These are phyloP conservation scores for Rousettus leschenaultii DNA, from an alignment of 2,113 vertebrate species.

Conservation along the genomic window DNA sequence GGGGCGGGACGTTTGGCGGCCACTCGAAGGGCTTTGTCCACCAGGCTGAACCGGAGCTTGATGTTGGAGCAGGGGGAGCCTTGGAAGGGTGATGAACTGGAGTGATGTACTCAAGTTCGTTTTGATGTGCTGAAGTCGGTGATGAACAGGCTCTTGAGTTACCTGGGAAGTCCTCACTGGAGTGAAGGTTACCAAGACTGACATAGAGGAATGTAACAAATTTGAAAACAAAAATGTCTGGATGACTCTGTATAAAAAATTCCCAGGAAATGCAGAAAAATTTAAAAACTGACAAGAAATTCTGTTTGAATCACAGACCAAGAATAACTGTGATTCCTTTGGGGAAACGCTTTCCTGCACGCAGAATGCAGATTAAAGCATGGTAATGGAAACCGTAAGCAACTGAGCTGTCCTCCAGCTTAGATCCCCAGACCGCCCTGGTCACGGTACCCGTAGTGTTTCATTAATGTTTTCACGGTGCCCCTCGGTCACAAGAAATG, in stretches of 20 bases:
- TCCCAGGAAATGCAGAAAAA: not conserved
- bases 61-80: not conserved
- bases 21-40: not conserved
- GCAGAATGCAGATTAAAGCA: not conserved
- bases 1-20: rapidly evolving
- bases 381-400: not conserved
- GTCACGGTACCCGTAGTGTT: not conserved
- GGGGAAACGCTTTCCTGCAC: not conserved
- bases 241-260: no score
- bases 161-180: not conserved
- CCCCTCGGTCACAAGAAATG: not conserved
- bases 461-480: not conserved
- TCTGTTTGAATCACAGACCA: not conserved
- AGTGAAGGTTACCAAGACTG: not conserved
- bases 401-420: not conserved
- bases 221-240: not conserved
- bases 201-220: not conserved
- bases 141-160: not conserved
- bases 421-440: not conserved
- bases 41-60: not conserved
- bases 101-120: not conserved
- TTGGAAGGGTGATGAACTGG: not conserved
- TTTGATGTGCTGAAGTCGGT: not conserved
- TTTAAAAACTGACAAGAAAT: not conserved
- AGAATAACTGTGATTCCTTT: not conserved